Evolutionary conservation across 2,797 vertebrate genomes (phyloP), one percentile per base, ranked within the genome.

Genomic region (Chrysocyon brachyurus): DNA sequence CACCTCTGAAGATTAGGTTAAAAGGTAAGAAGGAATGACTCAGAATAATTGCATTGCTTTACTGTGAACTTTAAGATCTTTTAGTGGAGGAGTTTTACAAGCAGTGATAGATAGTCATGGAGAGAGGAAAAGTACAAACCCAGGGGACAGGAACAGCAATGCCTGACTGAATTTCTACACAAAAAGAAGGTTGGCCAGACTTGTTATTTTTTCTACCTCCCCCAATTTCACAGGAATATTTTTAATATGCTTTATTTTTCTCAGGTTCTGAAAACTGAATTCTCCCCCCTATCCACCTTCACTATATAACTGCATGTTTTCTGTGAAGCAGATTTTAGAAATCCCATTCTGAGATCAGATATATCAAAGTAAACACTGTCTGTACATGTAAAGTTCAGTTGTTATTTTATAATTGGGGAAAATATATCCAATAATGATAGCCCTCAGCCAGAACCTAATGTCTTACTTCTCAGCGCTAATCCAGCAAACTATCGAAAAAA

Each of bases 21-120:
- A 97, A 98, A 97, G 96, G 94, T 93, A 97, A 94, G 87, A 95
- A 75, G 36, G 57, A 83, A 90, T 85, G 88, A 84, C 95, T 91
- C 84, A 94, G 95, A 98, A 98, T 97, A 97, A 98, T 98, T 97
- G 59, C 70, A 78, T 96, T 91, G 81, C 84, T 91, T 98, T 90
- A n/a, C 79, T 56, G 85, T 96, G 95, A 98, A 97, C 57, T 95
- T 96, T 90, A 56, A 59, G 73, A 72, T 92, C 97, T 79, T 96
- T 97, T 96, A 79, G 94, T 36, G 78, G 40, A 12, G 4, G 86
- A 78, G 96, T 97, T 97, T 97, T 97, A 96, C 84, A 73, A 70
- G 49, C 84, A 96, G 85, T 96, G 75, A 91, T 96, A 85, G 63
- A 94, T 96, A 87, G 83, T 90, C 84, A 88, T 83, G 77, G 77